Percentiles rank a stretch among this genome's conserved stretches.
Evolutionary conservation across 2,888 invertebrate species (phyloP).

Genomic region (Lasioglossum vierecki): DNA sequence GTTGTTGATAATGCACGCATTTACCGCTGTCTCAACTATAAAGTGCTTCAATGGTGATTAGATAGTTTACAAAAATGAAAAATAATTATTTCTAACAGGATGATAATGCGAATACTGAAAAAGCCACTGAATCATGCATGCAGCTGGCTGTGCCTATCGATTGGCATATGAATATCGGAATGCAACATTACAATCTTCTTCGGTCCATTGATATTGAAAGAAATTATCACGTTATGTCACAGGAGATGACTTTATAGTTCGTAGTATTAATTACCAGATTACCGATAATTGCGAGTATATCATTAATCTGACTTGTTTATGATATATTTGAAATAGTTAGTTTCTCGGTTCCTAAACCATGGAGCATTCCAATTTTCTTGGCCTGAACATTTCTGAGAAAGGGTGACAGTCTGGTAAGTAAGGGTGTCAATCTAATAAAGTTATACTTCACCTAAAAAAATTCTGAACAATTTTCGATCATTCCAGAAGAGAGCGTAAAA

Average conservation of each 20-base stretch:
- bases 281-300: background rate
- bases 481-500: background rate
- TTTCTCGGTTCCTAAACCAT: background rate
- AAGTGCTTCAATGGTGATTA: background rate
- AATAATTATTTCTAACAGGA: background rate
- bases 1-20: too few relatives aligned
- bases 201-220: background rate
- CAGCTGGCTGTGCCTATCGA: background rate
- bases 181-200: background rate
- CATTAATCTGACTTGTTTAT: background rate
- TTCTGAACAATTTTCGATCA: background rate
- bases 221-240: background rate
- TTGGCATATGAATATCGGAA: background rate
- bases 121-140: too few relatives aligned
- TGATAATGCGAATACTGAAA: background rate
- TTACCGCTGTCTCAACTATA: too few relatives aligned
- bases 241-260: background rate
- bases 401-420: too few relatives aligned
- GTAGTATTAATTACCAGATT: background rate
- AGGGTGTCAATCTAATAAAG: too few relatives aligned
- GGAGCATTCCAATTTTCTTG: too few relatives aligned
- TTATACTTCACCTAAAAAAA: too few relatives aligned
- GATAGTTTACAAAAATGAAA: too few relatives aligned
- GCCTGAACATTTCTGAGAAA: too few relatives aligned
- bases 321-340: too few relatives aligned